phyloP scores from a whole-genome alignment of 2,113 vertebrate genomes.

The Gobius niger region DNA sequence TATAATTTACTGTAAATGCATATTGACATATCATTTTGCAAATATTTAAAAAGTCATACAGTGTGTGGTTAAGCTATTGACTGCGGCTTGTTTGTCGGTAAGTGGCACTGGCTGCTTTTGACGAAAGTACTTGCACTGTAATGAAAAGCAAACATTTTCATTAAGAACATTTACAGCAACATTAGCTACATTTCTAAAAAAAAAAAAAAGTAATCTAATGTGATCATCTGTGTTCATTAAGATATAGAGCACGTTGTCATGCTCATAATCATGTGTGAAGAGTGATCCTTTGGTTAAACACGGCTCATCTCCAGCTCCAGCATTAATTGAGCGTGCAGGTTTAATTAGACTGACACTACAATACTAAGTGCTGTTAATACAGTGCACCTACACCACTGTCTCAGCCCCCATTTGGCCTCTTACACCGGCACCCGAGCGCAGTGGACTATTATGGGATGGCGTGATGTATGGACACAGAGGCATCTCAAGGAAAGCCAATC shows the following conservation, averaged over 20 bases:
- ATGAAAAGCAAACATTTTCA: neutral
- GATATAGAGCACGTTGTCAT: neutral
- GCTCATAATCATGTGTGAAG: neutral
- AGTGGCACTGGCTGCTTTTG: slow-evolving; percentile 24
- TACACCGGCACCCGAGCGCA: slow-evolving; percentile 17
- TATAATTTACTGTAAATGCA: neutral
- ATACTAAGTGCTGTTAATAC: neutral
- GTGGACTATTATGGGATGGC: slow-evolving; percentile 65
- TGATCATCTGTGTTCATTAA: neutral
- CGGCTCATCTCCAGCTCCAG: neutral
- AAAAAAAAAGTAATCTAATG: too few relatives aligned
- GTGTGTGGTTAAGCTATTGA: slow-evolving; percentile 25
- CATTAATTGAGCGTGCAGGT: slow-evolving; percentile 6
- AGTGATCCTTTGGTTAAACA: neutral
- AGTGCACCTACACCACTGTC: neutral
- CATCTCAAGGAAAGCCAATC: slow-evolving; percentile 77
- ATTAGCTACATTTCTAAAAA: too few relatives aligned
- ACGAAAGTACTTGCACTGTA: slow-evolving; percentile 10
- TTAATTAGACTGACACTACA: slow-evolving; percentile 10
- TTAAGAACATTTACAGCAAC: too few relatives aligned
- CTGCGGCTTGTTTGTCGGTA: slow-evolving; percentile 39
- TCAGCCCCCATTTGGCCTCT: neutral
- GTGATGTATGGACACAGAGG: slow-evolving; percentile 72
- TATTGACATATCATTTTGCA: neutral
- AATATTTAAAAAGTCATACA: neutral